Evolutionary conservation across 2,797 vertebrate species (phyloP).

Genomic region (Poecilia velifera): DNA sequence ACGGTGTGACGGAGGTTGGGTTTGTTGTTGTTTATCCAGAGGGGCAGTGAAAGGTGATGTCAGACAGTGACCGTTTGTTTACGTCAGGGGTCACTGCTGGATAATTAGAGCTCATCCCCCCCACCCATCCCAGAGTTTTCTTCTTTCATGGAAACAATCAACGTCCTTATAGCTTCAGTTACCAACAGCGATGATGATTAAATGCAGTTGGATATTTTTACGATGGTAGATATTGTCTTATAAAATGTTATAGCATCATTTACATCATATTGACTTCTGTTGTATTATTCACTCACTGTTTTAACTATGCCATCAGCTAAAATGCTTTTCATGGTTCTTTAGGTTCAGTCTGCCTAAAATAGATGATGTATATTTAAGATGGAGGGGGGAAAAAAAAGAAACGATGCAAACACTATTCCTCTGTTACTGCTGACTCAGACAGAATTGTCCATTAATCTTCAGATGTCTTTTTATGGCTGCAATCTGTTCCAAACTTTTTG

Average conservation of each 20-base stretch:
- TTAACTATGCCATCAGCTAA: too few relatives aligned
- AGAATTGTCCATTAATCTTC: slow-evolving; percentile 37
- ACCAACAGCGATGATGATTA: slow-evolving; percentile 14
- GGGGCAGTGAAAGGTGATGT: slow-evolving; percentile 43
- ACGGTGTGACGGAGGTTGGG: slow-evolving; percentile 48
- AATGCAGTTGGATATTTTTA: slow-evolving; percentile 1
- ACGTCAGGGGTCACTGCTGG: slow-evolving; percentile 27
- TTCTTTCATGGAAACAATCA: slow-evolving; percentile 13
- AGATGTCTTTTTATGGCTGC: slow-evolving; percentile 21
- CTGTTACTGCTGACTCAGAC: neutral
- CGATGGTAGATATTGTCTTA: neutral
- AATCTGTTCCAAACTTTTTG: slow-evolving; percentile 37
- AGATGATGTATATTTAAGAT: neutral
- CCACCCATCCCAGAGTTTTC: neutral
- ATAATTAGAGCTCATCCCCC: slow-evolving; percentile 40
- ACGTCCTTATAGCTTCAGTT: slow-evolving; percentile 1
- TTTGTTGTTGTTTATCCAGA: slow-evolving; percentile 54
- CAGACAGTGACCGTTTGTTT: slow-evolving; percentile 38
- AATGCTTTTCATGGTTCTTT: neutral
- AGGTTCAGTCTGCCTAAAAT: neutral
- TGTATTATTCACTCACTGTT: neutral
- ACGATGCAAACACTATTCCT: slow-evolving; percentile 6
- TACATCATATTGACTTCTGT: neutral
- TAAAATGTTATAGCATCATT: neutral
- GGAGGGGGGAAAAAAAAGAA: neutral